Percentiles rank a stretch among this genome's conserved stretches.
phyloP scores from a whole-genome alignment of 2,113 vertebrate genomes.

The Hippocampus abdominalis region DNA sequence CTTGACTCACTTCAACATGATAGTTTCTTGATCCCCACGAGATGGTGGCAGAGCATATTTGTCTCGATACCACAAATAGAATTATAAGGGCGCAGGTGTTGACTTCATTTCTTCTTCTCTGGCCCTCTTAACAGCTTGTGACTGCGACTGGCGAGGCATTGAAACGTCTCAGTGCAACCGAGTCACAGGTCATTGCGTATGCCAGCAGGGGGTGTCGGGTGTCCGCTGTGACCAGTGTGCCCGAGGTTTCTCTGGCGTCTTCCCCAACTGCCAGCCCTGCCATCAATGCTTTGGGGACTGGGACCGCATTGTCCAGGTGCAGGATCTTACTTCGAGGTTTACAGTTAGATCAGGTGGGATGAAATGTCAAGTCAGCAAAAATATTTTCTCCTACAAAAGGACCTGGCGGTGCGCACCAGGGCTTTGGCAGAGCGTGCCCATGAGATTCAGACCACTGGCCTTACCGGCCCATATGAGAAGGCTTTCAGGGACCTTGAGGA shows the following conservation, averaged over 20 bases:
- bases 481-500: constrained; percentile 80
- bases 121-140: constrained; percentile 77
- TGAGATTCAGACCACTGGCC: constrained; percentile 84
- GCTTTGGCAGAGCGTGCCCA: constrained; percentile 73
- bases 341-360: background rate
- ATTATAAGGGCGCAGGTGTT: background rate
- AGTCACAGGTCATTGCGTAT: constrained; percentile 85
- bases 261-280: constrained; percentile 89
- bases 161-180: constrained; percentile 85
- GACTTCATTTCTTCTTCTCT: background rate
- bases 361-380: background rate
- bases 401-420: constrained; percentile 78
- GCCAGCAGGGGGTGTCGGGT: constrained; percentile 86
- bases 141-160: constrained; percentile 86
- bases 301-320: constrained; percentile 87
- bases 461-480: constrained; percentile 79
- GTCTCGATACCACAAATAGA: background rate
- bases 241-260: constrained; percentile 86
- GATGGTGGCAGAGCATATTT: background rate
- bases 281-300: constrained; percentile 96
- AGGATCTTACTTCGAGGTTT: background rate
- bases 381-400: constrained; percentile 57
- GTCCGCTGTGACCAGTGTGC: constrained; percentile 96
- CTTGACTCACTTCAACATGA: background rate
- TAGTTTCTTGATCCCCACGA: background rate